These are phyloP conservation scores for Leptatherina wallacei DNA, from an alignment of 2,797 vertebrate species.

Conservation along the genomic window DNA sequence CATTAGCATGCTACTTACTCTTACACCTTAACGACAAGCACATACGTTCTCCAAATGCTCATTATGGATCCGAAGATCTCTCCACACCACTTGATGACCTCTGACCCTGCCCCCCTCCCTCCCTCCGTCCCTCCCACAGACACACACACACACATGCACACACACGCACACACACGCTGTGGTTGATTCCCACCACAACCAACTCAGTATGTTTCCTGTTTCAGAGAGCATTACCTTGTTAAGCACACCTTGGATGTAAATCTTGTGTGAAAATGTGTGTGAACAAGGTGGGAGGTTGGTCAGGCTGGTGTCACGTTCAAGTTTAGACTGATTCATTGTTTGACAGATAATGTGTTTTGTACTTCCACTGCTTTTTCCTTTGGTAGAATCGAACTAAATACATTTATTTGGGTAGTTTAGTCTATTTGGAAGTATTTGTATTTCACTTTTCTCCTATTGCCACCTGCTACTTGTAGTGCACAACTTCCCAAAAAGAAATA, in stretches of 20 bases:
- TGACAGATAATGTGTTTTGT: neutral
- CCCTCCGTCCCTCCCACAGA: too few relatives aligned
- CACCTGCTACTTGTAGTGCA: neutral
- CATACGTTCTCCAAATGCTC: slow-evolving; percentile 21
- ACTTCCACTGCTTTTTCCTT: neutral
- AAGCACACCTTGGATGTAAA: slow-evolving; percentile 54
- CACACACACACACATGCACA: neutral
- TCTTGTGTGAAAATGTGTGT: slow-evolving; percentile 43
- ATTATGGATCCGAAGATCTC: slow-evolving; percentile 40
- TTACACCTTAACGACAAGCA: slow-evolving; percentile 27
- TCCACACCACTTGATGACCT: slow-evolving; percentile 48
- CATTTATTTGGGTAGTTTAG: neutral
- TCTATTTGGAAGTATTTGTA: neutral
- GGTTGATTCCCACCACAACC: slow-evolving; percentile 46
- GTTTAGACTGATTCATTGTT: slow-evolving; percentile 12
- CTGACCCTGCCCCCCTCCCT: neutral
- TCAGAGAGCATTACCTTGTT: slow-evolving; percentile 69
- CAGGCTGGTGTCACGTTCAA: neutral
- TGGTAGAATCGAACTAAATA: neutral
- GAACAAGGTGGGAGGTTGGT: slow-evolving; percentile 14
- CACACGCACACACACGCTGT: neutral
- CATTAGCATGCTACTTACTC: slow-evolving; percentile 56
- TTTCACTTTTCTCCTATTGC: neutral
- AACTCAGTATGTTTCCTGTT: slow-evolving; percentile 61
- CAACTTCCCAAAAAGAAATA: neutral